phyloP scores from a whole-genome alignment of 1,140 invertebrate species.

The Calliopsis andreniformis region DNA sequence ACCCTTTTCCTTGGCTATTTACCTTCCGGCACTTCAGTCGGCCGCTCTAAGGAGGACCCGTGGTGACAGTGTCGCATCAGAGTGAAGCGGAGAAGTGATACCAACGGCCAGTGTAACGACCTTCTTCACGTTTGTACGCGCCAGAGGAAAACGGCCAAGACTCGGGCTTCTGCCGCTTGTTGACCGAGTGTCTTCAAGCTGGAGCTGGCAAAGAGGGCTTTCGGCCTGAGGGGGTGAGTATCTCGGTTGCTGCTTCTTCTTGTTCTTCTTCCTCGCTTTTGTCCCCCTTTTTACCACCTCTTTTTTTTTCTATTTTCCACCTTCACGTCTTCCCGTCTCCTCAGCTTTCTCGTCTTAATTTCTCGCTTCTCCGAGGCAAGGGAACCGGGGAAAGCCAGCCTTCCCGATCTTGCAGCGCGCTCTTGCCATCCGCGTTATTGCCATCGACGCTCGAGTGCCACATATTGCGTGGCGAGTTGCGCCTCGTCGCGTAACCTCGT shows the following conservation, averaged over 20 bases:
- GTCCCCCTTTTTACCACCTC: conserved; percentile 16
- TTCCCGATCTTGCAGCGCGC: neutral
- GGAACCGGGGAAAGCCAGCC: neutral
- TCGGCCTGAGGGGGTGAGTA: conserved; percentile 72
- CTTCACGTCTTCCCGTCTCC: neutral
- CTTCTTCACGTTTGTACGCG: conserved; percentile 25
- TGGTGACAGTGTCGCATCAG: conserved; percentile 18
- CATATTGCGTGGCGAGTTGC: neutral
- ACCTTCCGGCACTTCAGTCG: conserved; percentile 1
- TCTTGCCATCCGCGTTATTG: neutral
- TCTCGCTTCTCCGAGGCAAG: neutral
- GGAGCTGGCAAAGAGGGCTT: conserved; percentile 75
- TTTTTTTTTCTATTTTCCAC: conserved; percentile 23
- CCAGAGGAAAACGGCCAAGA: conserved; percentile 46
- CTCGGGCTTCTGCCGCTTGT: conserved; percentile 61
- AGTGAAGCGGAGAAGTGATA: conserved; percentile 50
- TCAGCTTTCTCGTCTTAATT: conserved; percentile 11
- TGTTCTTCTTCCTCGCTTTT: conserved; percentile 16
- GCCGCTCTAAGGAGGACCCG: neutral
- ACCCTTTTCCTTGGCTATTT: neutral
- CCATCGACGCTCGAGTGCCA: neutral
- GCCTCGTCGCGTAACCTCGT: neutral
- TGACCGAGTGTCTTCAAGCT: conserved; percentile 75
- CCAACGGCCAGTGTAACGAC: conserved; percentile 37
- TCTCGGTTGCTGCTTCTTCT: conserved; percentile 39